Evolutionary conservation across 2,888 invertebrate genomes (phyloP), one percentile per base, ranked within the genome.

Genomic region (Epicampocera succincta): DNA sequence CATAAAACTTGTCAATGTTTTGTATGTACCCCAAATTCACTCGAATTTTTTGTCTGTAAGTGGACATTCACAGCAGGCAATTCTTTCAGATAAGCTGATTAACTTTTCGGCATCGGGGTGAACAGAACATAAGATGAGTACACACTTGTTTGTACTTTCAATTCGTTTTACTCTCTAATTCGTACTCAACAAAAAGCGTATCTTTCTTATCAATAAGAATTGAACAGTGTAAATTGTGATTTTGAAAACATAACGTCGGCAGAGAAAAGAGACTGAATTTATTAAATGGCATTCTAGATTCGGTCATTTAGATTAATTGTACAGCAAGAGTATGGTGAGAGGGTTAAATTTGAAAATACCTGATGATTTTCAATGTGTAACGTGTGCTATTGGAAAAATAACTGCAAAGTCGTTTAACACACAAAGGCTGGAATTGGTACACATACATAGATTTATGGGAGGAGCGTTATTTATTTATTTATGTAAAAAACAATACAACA

Each of bases 361-460:
- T 29, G 6, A 25, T 0, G 29, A 25, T 58, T 58, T 58, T 38
- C 1, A 58, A 3, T 52, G 52, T 29, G 52, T 52, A 2, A 52
- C 52, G 13, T 52, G 29, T 52, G 52, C 52, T 29, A 29, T 52
- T 29, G 52, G 52, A 52, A 52, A 29, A 3, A 58, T 58, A 15
- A 56, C 33, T 33, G 50, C 33, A 50, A 65, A 3, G 9, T 58
- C 80, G 17, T 80, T 73, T 66, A 44, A 29, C 38, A 60, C 12
- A 11, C 65, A 69, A 54, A 13, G 12, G 11, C 38, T 80, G 33
- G 75, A 82, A 25, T 54, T 84, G 17, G 60, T 79, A 17, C 78
- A 81, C 48, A 71, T 77, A 19, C n/a, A n/a, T n/a, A n/a, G 77
- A 80, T 25, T 68, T 83, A 12, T 83, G 79, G 54, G 69, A n/a